Evolutionary conservation across 2,888 invertebrate genomes (phyloP).

Genomic region (Philaethria dido): DNA sequence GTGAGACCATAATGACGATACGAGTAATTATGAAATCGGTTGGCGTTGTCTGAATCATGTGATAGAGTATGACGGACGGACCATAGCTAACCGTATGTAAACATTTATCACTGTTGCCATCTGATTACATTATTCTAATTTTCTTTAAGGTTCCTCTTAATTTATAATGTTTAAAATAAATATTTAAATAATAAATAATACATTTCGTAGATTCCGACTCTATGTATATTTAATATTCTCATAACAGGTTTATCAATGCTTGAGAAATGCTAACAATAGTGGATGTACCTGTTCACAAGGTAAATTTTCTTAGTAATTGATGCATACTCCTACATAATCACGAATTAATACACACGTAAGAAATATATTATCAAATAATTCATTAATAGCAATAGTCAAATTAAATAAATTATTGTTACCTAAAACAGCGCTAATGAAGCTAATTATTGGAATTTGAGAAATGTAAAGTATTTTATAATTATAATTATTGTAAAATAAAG

Average conservation of each 20-base stretch:
- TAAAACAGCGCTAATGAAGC: neutral
- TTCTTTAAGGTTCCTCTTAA: neutral
- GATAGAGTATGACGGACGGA: constrained; percentile 51
- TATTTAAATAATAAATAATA: neutral
- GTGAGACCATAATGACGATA: constrained; percentile 57
- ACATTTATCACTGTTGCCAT: constrained; percentile 21
- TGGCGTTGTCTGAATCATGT: constrained; percentile 62
- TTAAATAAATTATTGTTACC: neutral
- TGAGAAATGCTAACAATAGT: constrained; percentile 25
- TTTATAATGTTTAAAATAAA: neutral
- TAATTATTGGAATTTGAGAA: neutral
- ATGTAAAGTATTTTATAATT: neutral
- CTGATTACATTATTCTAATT: constrained; percentile 6
- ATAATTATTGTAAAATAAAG: neutral
- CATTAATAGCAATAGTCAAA: neutral
- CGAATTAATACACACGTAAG: neutral
- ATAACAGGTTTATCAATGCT: constrained; percentile 21
- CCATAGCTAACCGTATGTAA: constrained; percentile 25
- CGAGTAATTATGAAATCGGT: constrained; percentile 49
- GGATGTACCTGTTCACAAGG: constrained; percentile 23
- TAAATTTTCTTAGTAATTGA: constrained; percentile 23
- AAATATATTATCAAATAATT: neutral
- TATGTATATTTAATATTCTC: constrained; percentile 17
- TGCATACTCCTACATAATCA: neutral
- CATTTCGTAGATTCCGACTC: constrained; percentile 4